These are phyloP conservation scores for Oceanodroma leucorhoa DNA, from an alignment of 2,797 vertebrate genomes.

Conservation along the genomic window DNA sequence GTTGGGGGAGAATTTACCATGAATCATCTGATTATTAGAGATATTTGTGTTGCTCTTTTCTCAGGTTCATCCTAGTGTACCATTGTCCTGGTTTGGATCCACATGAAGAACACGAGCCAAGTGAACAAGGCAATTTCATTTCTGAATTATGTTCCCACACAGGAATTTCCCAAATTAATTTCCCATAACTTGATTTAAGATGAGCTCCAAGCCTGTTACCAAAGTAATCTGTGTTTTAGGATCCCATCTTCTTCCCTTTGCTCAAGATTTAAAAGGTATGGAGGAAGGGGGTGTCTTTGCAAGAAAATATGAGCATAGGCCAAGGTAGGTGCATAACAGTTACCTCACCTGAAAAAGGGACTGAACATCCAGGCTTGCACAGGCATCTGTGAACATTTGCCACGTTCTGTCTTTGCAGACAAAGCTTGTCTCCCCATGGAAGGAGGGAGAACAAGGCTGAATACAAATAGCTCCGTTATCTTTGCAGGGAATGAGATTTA, in stretches of 20 bases:
- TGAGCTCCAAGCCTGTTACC: background rate
- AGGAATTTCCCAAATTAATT: background rate
- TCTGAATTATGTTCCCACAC: background rate
- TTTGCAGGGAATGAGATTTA: constrained; percentile 20
- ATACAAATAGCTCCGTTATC: constrained; percentile 14
- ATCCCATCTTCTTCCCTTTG: background rate
- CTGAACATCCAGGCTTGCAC: constrained; percentile 69
- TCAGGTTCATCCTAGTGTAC: background rate
- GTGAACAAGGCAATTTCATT: background rate
- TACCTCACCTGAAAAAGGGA: constrained; percentile 69
- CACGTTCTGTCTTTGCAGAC: constrained; percentile 62
- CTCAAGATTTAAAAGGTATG: background rate
- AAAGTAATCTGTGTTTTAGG: background rate
- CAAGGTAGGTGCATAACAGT: background rate
- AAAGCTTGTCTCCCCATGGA: constrained; percentile 62
- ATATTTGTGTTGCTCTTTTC: background rate
- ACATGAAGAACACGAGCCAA: background rate
- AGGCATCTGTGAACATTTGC: constrained; percentile 67
- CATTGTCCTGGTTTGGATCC: background rate
- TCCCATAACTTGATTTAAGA: background rate
- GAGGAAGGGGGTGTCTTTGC: background rate
- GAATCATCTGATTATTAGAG: background rate
- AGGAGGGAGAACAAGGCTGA: constrained; percentile 53
- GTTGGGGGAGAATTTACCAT: background rate
- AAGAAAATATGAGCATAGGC: background rate